Evolutionary conservation across 2,113 vertebrate genomes (phyloP).

Genomic region (Petrocephalus microphthalmus): DNA sequence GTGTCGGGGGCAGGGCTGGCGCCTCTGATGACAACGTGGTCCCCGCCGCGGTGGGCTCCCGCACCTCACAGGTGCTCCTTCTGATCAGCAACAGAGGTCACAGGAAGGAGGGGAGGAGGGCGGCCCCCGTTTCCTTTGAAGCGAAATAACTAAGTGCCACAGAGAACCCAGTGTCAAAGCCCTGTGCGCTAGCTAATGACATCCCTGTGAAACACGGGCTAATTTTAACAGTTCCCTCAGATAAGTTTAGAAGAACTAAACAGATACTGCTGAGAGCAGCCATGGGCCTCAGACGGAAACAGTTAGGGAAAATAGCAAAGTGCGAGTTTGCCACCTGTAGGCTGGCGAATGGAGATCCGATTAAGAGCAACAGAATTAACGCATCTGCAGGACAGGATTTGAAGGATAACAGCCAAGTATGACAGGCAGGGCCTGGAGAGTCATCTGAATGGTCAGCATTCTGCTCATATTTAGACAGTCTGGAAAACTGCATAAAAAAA

Average conservation of each 20-base stretch:
- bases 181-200: not conserved
- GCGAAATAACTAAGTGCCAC: not conserved
- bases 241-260: not conserved
- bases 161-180: not conserved
- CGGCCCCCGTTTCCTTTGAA: not conserved
- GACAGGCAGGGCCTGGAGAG: not conserved
- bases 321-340: not conserved
- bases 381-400: not conserved
- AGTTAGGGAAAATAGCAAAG: not conserved
- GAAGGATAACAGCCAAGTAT: not conserved
- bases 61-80: slow-evolving; percentile 2
- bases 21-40: not conserved
- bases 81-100: not conserved
- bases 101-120: not conserved
- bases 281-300: not conserved
- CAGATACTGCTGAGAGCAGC: not conserved
- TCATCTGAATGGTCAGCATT: not conserved
- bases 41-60: not conserved
- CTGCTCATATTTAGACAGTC: not conserved
- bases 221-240: not conserved
- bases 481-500: not conserved
- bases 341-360: not conserved
- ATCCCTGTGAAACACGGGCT: not conserved
- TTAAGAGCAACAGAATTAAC: not conserved
- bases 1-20: not conserved